Evolutionary conservation across 2,113 vertebrate species (phyloP).

Genomic region (Stigmatopora argus): DNA sequence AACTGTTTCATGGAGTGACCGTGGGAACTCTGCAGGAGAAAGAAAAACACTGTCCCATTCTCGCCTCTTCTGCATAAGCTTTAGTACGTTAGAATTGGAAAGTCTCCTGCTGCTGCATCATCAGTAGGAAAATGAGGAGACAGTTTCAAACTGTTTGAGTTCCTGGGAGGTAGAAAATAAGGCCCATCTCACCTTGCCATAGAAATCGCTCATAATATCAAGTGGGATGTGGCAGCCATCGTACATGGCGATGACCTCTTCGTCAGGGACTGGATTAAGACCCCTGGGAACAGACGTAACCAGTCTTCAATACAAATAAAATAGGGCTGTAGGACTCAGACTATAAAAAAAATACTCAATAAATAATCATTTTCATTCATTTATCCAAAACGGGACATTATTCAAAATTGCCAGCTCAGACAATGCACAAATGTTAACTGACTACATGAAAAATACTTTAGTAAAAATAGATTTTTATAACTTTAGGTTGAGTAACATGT

Average conservation of each 20-base stretch:
- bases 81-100: neutral
- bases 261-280: constrained; percentile 85
- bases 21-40: constrained; percentile 81
- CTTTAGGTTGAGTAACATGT: no score
- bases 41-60: neutral
- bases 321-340: no score
- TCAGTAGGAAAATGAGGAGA: no score
- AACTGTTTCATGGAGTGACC: constrained; percentile 96
- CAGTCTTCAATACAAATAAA: neutral
- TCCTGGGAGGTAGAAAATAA: no score
- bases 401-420: no score
- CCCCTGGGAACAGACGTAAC: constrained; percentile 68
- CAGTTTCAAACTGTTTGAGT: no score
- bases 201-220: constrained; percentile 98
- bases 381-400: no score
- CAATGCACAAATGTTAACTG: no score
- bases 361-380: no score
- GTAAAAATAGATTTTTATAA: no score
- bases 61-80: neutral
- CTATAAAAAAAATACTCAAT: no score
- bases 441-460: no score
- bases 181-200: constrained; percentile 82
- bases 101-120: neutral
- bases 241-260: constrained; percentile 96
- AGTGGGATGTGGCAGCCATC: constrained; percentile 91